Conservation (phyloP, 2,797 vertebrate genomes). For the Eulemur coronatus region DNA sequence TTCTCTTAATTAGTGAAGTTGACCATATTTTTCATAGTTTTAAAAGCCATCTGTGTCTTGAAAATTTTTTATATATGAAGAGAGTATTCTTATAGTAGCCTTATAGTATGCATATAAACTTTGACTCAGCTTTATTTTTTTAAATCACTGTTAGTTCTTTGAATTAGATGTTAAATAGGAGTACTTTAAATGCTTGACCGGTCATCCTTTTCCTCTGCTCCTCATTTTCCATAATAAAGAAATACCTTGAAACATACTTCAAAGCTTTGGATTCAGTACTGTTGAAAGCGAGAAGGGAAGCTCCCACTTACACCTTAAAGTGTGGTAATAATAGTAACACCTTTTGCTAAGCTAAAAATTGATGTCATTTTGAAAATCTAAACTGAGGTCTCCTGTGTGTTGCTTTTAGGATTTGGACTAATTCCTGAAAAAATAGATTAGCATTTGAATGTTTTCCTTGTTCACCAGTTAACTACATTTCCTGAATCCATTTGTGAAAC, state of each 20-base stretch:
- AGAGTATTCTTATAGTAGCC: constrained; percentile 11
- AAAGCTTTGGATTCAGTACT: constrained; percentile 1
- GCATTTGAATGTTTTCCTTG: constrained; percentile 69
- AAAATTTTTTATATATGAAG: constrained; percentile 10
- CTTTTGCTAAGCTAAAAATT: constrained; percentile 53
- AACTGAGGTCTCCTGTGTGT: constrained; percentile 52
- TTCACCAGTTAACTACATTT: constrained; percentile 70
- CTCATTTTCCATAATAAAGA: background rate
- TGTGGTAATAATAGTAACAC: constrained; percentile 69
- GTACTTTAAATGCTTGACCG: background rate
- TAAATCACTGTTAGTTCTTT: constrained; percentile 4
- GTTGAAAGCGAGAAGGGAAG: constrained; percentile 50
- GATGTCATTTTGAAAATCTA: constrained; percentile 55
- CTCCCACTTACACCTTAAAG: constrained; percentile 45
- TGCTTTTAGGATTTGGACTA: constrained; percentile 55
- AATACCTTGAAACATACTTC: constrained; percentile 43
- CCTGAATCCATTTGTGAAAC: constrained; percentile 59
- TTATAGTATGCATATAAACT: background rate
- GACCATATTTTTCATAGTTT: constrained; percentile 27
- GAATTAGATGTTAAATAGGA: background rate
- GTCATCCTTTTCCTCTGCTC: background rate
- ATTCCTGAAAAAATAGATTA: constrained; percentile 64
- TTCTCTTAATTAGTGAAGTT: constrained; percentile 34
- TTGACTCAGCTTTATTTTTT: background rate
- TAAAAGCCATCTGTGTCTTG: constrained; percentile 26